Conservation (phyloP, 1,140 invertebrate species). For the Macrostomum lignano region DNA sequence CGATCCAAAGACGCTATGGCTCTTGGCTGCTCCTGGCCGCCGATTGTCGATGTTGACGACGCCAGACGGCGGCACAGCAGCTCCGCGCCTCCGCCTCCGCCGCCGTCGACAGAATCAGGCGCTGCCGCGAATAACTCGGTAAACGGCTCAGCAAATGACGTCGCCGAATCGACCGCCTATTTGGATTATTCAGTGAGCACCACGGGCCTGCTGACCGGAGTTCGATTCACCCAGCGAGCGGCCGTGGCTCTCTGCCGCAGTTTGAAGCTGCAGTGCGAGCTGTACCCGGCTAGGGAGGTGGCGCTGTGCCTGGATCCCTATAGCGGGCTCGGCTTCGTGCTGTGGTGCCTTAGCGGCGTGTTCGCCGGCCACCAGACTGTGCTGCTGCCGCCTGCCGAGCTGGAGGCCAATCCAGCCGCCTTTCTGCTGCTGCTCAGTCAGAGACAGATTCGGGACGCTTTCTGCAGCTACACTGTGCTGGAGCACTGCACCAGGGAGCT, state of each 20-base stretch:
- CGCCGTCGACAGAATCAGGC: too few relatives aligned
- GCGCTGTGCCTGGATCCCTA: constrained; percentile 87
- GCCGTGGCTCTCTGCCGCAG: constrained; percentile 68
- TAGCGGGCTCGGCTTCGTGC: constrained; percentile 77
- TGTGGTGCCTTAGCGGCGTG: constrained; percentile 75
- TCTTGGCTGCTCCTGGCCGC: too few relatives aligned
- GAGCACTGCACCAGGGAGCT: constrained; percentile 85
- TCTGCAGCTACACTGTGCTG: constrained; percentile 96
- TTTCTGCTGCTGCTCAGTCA: too few relatives aligned
- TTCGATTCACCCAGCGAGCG: constrained; percentile 58
- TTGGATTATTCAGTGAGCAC: constrained; percentile 87
- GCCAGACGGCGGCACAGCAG: too few relatives aligned
- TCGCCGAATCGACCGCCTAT: too few relatives aligned
- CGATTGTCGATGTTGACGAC: too few relatives aligned
- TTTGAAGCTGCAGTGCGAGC: constrained; percentile 87
- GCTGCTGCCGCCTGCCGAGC: constrained; percentile 81
- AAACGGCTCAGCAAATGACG: too few relatives aligned
- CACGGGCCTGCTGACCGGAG: constrained; percentile 78
- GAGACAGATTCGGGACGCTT: constrained; percentile 56
- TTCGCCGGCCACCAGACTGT: constrained; percentile 97
- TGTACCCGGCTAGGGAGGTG: constrained; percentile 86
- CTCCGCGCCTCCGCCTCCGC: too few relatives aligned
- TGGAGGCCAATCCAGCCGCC: constrained; percentile 75
- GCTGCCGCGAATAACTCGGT: too few relatives aligned
- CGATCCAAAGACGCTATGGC: too few relatives aligned